Base-by-base conservation (phyloP, 2,113 vertebrate genomes). In the Ailurus styani region DNA sequence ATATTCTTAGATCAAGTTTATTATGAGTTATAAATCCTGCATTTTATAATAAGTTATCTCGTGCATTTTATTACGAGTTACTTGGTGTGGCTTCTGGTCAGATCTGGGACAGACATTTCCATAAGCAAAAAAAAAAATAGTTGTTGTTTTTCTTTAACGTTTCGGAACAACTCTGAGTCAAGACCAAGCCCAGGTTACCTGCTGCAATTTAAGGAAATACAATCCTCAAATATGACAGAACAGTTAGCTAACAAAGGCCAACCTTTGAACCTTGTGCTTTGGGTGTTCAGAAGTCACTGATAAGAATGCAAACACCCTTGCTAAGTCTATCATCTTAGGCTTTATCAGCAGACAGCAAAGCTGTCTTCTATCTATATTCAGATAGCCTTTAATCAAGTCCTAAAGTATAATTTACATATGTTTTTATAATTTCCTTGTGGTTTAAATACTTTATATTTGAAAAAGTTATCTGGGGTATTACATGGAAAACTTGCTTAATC, bases 381-480 rank as follows among this genome's bases (percentile, higher is more conserved):
- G 60, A 95, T 64, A 84, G 83, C 50, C 62, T 79, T 93, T 78
- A 97, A 95, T 57, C 91, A 96, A 98, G 95, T 29, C 86, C 87
- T 97, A 50, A 85, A 18, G 1, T 95, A 54, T 89, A 75, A 95
- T 87, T 90, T 88, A 72, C 55, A 60, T 90, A n/a, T n/a, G 17
- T 97, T 87, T 97, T 37, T 77, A 84, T 91, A 72, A 64, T n/a
- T 95, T 97, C 77, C 31, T 62, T 93, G 87, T 62, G 10, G 8
- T 57, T 50, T 66, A 79, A n/a, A 50, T 98, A 42, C 45, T 91
- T 86, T 70, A 14, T 90, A 57, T 97, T 95, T 95, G 84, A 52
- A 95, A 95, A 93, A 83, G 96, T 97, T 97, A 73, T 79, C 31
- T 45, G 82, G 77, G 54, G 52, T 82, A 68, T 93, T 47, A 64